Percentiles rank a stretch among this genome's conserved stretches.
Conservation (phyloP, 2,888 invertebrate genomes). For the Drosophila meridionalis region DNA sequence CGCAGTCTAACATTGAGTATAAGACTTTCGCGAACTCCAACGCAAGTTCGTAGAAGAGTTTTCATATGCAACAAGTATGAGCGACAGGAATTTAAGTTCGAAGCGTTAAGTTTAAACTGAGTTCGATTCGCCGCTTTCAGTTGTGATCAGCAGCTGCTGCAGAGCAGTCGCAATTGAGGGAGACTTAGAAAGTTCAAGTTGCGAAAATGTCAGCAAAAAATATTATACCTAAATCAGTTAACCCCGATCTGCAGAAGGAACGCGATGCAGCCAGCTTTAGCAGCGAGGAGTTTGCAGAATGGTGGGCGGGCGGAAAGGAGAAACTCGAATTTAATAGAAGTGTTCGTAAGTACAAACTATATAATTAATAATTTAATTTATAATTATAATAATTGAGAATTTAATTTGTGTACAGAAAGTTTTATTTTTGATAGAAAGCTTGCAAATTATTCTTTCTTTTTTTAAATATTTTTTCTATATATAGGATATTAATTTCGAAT, state of each 20-base stretch:
- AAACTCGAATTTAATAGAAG: constrained; percentile 82
- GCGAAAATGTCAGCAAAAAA: constrained; percentile 49
- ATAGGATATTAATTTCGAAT: no score
- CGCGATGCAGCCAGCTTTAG: constrained; percentile 90
- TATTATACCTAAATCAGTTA: constrained; percentile 84
- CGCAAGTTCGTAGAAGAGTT: background rate
- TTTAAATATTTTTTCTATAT: no score
- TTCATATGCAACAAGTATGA: background rate
- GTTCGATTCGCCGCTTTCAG: constrained; percentile 9
- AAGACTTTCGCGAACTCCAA: background rate
- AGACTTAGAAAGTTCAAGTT: background rate
- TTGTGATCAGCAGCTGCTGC: constrained; percentile 16
- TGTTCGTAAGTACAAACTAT: constrained; percentile 48
- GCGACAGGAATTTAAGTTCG: background rate
- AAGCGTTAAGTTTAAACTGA: background rate
- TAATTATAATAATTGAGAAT: background rate
- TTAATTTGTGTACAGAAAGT: background rate
- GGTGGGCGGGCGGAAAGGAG: constrained; percentile 90
- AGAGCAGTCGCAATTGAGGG: background rate
- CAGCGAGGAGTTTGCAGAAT: constrained; percentile 89
- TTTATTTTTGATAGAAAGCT: background rate
- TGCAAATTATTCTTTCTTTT: background rate
- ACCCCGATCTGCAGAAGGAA: constrained; percentile 90
- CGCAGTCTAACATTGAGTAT: background rate
- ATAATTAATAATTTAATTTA: background rate